These are phyloP conservation scores for Metridium senile DNA, from an alignment of 92 coral and sea anemone species.

Conservation along the genomic window DNA sequence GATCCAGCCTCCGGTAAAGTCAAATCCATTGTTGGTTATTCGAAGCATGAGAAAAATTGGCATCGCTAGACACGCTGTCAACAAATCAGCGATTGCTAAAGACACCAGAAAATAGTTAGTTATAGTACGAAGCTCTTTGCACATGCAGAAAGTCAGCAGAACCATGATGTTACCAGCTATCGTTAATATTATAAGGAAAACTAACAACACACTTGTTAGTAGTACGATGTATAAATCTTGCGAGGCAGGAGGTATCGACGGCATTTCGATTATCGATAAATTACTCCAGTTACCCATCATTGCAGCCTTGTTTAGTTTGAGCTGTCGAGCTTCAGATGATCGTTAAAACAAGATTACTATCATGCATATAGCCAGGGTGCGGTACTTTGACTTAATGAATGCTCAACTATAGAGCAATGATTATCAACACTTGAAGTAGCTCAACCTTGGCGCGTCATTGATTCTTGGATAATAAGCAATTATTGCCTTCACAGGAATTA, in stretches of 20 bases:
- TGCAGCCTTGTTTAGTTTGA: background rate
- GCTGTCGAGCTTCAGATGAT: background rate
- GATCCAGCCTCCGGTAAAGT: slow-evolving; percentile 64
- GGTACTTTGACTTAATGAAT: background rate
- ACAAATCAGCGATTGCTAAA: slow-evolving; percentile 76
- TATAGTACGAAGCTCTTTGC: slow-evolving; percentile 84
- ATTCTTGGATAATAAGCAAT: background rate
- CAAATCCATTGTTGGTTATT: slow-evolving; percentile 37
- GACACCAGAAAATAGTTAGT: slow-evolving; percentile 91
- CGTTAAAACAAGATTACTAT: background rate
- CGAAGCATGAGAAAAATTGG: slow-evolving; percentile 78
- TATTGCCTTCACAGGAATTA: slow-evolving; percentile 10
- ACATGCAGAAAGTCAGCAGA: slow-evolving; percentile 71
- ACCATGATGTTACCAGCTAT: slow-evolving; percentile 84
- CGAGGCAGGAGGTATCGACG: slow-evolving; percentile 1
- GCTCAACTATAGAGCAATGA: background rate
- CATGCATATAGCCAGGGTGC: background rate
- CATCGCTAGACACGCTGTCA: slow-evolving; percentile 87
- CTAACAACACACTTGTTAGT: slow-evolving; percentile 64
- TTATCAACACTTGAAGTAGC: background rate
- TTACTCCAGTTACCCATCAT: slow-evolving; percentile 20
- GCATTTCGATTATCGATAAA: background rate
- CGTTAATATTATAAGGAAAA: slow-evolving; percentile 65
- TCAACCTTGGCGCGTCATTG: background rate
- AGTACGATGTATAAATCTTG: slow-evolving; percentile 59